Evolutionary conservation across 2,113 vertebrate species (phyloP).

Genomic region (Oncorhynchus gorbuscha): DNA sequence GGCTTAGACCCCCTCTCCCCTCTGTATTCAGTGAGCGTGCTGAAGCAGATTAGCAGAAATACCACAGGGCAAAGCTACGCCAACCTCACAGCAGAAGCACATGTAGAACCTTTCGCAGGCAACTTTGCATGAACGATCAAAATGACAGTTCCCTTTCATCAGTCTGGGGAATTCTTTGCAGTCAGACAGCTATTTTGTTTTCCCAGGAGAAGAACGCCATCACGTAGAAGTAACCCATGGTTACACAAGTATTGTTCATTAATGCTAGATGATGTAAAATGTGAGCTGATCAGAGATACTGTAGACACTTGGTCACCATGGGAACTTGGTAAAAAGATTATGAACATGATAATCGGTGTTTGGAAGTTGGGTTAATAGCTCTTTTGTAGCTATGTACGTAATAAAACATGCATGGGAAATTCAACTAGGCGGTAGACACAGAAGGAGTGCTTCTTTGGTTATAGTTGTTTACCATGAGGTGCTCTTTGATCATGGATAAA

Average conservation of each 20-base stretch:
- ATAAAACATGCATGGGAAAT: no score
- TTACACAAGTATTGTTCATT: neutral
- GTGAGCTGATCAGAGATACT: no score
- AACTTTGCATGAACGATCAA: conserved; percentile 67
- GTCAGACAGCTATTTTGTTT: conserved; percentile 36
- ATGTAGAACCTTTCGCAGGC: conserved; percentile 45
- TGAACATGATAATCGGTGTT: no score
- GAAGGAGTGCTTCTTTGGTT: no score
- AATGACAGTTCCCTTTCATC: conserved; percentile 69
- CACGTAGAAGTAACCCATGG: neutral
- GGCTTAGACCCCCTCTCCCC: no score
- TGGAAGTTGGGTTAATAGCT: no score
- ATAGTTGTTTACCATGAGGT: no score
- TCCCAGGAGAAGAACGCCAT: conserved; percentile 24
- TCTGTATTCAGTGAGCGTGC: no score
- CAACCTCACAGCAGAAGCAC: conserved; percentile 31
- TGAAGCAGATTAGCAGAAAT: conserved; percentile 46
- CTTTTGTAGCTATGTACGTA: no score
- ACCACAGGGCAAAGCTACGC: conserved; percentile 6
- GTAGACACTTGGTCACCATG: no score
- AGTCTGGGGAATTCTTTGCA: conserved; percentile 45
- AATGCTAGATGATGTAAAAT: neutral
- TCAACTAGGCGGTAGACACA: neutral
- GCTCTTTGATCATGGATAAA: no score
- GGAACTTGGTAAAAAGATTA: no score